Percentiles rank a stretch among this genome's conserved stretches.
phyloP scores from a whole-genome alignment of 2,113 vertebrate genomes.

The Thunnus maccoyii region DNA sequence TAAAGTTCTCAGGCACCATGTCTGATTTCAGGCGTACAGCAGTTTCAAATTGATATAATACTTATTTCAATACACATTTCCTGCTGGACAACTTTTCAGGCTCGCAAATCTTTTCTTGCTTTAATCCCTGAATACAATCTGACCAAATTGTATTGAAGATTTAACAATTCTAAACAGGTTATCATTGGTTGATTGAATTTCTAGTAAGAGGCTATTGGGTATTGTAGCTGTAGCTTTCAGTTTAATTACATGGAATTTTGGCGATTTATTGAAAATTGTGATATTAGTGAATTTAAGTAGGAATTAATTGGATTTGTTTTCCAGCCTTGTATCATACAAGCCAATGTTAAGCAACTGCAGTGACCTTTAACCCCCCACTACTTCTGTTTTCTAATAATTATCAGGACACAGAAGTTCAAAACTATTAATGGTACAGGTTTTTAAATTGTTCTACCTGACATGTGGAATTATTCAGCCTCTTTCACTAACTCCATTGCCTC shows the following conservation, averaged over 20 bases:
- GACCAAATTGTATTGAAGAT: too few relatives aligned
- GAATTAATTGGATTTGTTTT: neutral
- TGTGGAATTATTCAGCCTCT: neutral
- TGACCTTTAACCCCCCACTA: slow-evolving; percentile 23
- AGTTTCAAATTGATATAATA: too few relatives aligned
- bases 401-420: slow-evolving; percentile 2
- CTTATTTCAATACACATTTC: too few relatives aligned
- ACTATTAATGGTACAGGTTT: neutral
- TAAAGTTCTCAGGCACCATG: too few relatives aligned
- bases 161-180: too few relatives aligned
- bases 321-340: neutral
- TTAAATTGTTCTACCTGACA: neutral
- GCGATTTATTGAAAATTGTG: neutral
- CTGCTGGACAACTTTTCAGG: too few relatives aligned
- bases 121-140: too few relatives aligned
- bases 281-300: neutral
- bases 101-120: too few relatives aligned
- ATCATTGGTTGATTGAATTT: neutral
- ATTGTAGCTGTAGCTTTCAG: neutral
- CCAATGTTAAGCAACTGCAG: neutral
- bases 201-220: neutral
- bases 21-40: too few relatives aligned
- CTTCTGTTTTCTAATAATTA: slow-evolving; percentile 5
- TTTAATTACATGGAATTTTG: neutral
- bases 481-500: neutral